Conservation (phyloP, 2,113 vertebrate species). For the Eptesicus fuscus region DNA sequence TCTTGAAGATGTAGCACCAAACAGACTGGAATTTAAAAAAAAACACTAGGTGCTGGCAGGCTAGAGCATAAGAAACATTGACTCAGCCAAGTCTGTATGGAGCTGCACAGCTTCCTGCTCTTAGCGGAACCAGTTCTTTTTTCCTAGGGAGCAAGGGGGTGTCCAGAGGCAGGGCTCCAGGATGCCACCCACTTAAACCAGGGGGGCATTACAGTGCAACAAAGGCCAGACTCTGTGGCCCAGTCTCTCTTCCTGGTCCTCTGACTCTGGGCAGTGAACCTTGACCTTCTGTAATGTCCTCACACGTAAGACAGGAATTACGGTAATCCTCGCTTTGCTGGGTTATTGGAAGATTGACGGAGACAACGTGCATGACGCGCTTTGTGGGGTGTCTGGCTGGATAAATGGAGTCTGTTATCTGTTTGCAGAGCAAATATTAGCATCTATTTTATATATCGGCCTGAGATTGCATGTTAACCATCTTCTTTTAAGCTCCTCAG, state of each 20-base stretch:
- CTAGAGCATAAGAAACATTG: neutral
- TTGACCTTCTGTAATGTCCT: neutral
- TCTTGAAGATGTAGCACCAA: too few species aligned
- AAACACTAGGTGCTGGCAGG: neutral
- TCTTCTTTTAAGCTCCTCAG: neutral
- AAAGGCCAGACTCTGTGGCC: neutral
- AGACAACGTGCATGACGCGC: neutral
- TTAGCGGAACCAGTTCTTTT: neutral
- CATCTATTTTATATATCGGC: neutral
- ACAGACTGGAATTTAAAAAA: neutral
- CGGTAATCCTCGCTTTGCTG: neutral
- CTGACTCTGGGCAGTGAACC: neutral
- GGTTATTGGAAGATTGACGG: neutral
- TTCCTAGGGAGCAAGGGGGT: neutral
- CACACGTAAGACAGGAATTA: neutral
- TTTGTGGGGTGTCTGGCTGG: neutral
- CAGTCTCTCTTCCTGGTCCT: neutral
- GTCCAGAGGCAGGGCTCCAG: neutral
- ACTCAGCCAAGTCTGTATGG: neutral
- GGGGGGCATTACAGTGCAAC: neutral
- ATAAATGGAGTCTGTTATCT: conserved; percentile 7
- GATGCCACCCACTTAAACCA: neutral
- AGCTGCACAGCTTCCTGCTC: neutral
- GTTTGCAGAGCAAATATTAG: conserved; percentile 24
- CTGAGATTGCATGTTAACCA: neutral